Percentiles rank a stretch among this genome's conserved stretches.
These are phyloP conservation scores for Euphonia xanthogaster DNA, from an alignment of 2,797 vertebrate genomes.

Conservation along the genomic window DNA sequence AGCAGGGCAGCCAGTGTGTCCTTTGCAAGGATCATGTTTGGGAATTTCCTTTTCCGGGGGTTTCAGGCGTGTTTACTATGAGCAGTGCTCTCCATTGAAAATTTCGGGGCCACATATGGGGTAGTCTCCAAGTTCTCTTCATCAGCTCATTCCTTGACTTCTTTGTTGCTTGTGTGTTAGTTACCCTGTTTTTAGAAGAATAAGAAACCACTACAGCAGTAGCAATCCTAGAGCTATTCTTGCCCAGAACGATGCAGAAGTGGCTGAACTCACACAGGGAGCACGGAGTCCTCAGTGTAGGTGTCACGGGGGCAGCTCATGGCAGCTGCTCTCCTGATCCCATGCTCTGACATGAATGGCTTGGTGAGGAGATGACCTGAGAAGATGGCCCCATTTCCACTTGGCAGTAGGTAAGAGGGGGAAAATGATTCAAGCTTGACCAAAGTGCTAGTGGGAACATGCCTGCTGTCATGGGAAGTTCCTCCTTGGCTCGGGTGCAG, in stretches of 20 bases:
- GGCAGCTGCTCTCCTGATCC: not conserved
- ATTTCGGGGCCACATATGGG: not conserved
- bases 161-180: not conserved
- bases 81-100: not conserved
- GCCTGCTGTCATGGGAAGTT: slow-evolving; percentile 12
- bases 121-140: not conserved
- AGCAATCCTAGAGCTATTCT: not conserved
- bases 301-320: not conserved
- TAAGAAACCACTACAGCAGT: not conserved
- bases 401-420: slow-evolving; percentile 9
- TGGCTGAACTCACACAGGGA: not conserved
- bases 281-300: not conserved
- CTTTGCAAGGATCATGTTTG: not conserved
- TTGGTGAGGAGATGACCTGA: not conserved
- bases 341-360: not conserved
- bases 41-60: not conserved
- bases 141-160: not conserved
- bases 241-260: not conserved
- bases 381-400: not conserved
- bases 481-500: not conserved
- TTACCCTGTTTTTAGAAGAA: slow-evolving; percentile 5
- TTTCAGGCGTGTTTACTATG: not conserved
- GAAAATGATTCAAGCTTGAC: not conserved
- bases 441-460: not conserved
- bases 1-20: not conserved